Evolutionary conservation across 1,140 invertebrate genomes (phyloP).

Genomic region (Coptotermes formosanus): DNA sequence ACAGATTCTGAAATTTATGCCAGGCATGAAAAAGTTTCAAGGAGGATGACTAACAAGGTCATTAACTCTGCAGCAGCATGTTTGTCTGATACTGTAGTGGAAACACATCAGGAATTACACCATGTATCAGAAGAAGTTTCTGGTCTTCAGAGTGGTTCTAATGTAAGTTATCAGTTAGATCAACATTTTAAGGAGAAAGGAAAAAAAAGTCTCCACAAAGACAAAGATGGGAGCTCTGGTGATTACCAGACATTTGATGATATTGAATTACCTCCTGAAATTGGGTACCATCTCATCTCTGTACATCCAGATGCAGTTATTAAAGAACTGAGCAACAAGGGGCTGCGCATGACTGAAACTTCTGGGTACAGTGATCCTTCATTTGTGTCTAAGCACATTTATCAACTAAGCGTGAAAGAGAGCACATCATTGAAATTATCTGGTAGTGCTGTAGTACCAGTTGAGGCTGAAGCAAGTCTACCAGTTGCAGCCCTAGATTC

Average conservation of each 20-base stretch:
- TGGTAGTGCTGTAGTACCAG: neutral
- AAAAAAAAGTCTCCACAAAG: neutral
- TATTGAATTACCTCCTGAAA: constrained; percentile 30
- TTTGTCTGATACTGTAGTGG: neutral
- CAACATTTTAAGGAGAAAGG: neutral
- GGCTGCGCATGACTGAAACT: neutral
- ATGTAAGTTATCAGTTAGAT: neutral
- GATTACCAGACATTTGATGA: constrained; percentile 32
- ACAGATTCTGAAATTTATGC: neutral
- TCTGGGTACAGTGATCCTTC: neutral
- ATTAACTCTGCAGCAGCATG: neutral
- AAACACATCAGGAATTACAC: neutral
- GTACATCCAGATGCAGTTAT: constrained; percentile 38
- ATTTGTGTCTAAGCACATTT: neutral
- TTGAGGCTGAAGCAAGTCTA: too few relatives aligned
- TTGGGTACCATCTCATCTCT: constrained; percentile 35
- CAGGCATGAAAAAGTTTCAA: neutral
- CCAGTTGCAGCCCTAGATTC: too few relatives aligned
- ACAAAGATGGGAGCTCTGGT: constrained; percentile 25
- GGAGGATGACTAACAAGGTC: neutral
- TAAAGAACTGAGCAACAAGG: constrained; percentile 38
- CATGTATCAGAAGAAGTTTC: neutral
- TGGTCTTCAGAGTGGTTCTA: neutral
- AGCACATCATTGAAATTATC: neutral
- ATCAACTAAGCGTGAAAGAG: neutral